These are phyloP conservation scores for Hemaris fuciformis DNA, from an alignment of 2,888 invertebrate species.

Conservation along the genomic window DNA sequence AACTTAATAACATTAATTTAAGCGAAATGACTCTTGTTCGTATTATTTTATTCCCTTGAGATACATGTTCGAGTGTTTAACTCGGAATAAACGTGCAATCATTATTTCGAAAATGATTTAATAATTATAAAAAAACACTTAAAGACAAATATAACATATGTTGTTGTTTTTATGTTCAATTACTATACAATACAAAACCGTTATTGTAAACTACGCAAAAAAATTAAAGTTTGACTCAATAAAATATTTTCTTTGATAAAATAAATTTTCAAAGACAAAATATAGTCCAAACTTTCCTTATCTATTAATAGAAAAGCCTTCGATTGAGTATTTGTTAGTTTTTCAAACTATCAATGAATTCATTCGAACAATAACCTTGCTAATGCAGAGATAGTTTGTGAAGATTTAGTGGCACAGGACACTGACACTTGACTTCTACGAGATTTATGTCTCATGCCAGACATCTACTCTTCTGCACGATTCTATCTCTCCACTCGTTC, in stretches of 20 bases:
- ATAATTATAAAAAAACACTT: no score
- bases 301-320: neutral
- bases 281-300: neutral
- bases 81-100: neutral
- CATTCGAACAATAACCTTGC: constrained; percentile 23
- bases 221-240: neutral
- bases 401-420: constrained; percentile 50
- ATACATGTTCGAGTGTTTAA: neutral
- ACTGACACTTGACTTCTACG: constrained; percentile 42
- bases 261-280: neutral
- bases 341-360: constrained; percentile 6
- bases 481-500: constrained; percentile 24
- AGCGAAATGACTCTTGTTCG: constrained; percentile 14
- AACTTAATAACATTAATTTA: constrained; percentile 29
- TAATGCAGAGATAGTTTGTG: constrained; percentile 39
- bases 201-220: neutral
- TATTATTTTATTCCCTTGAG: neutral
- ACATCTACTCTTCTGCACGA: constrained; percentile 34
- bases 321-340: neutral
- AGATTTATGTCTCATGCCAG: constrained; percentile 55
- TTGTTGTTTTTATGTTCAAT: no score
- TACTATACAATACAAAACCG: no score
- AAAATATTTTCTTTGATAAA: neutral
- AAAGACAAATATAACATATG: no score
- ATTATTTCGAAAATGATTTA: no score